A percentile compares a stretch with the other conserved stretches of the same genome.
These are phyloP conservation scores for Keiferia lycopersicella DNA, from an alignment of 2,888 invertebrate species.

Conservation along the genomic window DNA sequence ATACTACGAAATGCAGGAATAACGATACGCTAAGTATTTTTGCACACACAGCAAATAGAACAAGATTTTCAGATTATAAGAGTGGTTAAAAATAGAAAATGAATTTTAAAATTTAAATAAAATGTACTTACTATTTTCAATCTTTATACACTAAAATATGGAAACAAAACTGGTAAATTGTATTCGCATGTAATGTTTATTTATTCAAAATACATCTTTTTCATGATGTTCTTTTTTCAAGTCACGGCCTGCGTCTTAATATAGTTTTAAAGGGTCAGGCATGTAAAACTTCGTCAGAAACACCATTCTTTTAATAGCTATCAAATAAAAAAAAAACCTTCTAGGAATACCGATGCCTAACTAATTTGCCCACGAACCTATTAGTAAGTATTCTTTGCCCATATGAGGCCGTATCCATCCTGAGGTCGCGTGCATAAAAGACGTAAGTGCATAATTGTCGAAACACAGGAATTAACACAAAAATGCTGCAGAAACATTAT, in stretches of 20 bases:
- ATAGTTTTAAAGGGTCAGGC: not conserved
- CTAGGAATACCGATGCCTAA: not conserved
- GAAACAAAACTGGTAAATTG: too few species aligned
- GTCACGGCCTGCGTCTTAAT: not conserved
- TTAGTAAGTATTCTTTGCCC: too few species aligned
- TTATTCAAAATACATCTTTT: too few species aligned
- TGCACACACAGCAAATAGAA: not conserved
- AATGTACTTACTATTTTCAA: too few species aligned
- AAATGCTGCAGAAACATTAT: constrained; percentile 35
- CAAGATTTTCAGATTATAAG: not conserved
- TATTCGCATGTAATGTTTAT: too few species aligned
- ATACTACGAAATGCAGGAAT: constrained; percentile 11
- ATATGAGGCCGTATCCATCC: constrained; percentile 8
- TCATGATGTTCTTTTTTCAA: not conserved
- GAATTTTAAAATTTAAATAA: not conserved
- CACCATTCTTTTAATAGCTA: constrained; percentile 1
- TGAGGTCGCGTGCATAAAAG: constrained; percentile 17
- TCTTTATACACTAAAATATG: too few species aligned
- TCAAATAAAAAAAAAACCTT: not conserved
- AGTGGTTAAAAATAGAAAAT: not conserved
- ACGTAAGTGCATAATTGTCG: constrained; percentile 15
- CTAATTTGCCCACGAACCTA: too few species aligned
- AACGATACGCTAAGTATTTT: not conserved
- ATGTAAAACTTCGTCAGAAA: not conserved
- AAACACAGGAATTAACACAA: constrained; percentile 32